A percentile compares a stretch with the other conserved stretches of the same genome.
Evolutionary conservation across 2,888 invertebrate genomes (phyloP).

Genomic region (Timema podura): DNA sequence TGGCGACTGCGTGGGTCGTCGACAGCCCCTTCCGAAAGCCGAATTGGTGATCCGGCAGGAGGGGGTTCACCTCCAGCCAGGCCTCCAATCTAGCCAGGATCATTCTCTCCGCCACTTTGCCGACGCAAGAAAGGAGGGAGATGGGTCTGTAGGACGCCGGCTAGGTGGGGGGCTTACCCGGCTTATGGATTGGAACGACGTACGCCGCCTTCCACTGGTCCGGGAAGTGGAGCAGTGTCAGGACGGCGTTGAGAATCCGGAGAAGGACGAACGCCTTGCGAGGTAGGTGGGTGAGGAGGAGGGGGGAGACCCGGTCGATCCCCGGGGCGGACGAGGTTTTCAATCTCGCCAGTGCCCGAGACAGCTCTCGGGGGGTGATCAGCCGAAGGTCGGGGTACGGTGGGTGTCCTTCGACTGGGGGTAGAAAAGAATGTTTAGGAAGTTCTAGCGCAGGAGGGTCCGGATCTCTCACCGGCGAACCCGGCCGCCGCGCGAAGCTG

Average conservation of each 20-base stretch:
- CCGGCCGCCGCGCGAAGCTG: too few relatives aligned
- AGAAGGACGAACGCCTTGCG: background rate
- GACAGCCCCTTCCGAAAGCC: too few relatives aligned
- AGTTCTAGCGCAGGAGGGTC: too few relatives aligned
- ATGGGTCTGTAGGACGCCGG: conserved; percentile 1
- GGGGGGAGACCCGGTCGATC: background rate
- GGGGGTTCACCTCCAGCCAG: too few relatives aligned
- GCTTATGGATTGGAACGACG: background rate
- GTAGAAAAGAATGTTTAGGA: too few relatives aligned
- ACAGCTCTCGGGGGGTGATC: background rate
- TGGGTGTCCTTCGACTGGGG: too few relatives aligned
- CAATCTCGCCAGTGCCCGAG: background rate
- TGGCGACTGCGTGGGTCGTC: too few relatives aligned
- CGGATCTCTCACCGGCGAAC: too few relatives aligned
- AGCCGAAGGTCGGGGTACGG: background rate
- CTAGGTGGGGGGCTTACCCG: background rate
- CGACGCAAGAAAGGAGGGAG: background rate
- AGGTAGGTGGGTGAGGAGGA: background rate
- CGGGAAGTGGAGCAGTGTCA: background rate
- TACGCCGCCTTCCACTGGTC: background rate
- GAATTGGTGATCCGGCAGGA: too few relatives aligned
- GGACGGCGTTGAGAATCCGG: background rate
- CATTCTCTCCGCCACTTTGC: too few relatives aligned
- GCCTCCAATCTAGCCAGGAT: too few relatives aligned
- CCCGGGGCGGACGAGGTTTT: background rate